Percentiles rank a stretch among this genome's conserved stretches.
Evolutionary conservation across 2,113 vertebrate species (phyloP).

Genomic region (Labrus mixtus): DNA sequence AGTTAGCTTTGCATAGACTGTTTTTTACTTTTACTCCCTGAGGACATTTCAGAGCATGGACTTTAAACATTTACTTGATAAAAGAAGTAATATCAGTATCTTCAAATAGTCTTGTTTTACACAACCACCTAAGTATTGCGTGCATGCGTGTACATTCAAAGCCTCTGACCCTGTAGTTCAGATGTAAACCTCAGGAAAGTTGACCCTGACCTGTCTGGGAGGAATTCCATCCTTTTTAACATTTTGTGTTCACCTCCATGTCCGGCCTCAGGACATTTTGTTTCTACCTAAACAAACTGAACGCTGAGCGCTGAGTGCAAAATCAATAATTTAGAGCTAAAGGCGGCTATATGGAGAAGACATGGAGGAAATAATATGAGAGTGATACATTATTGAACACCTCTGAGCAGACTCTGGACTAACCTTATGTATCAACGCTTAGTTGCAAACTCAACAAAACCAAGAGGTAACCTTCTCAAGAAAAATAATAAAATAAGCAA

Average conservation of each 20-base stretch:
- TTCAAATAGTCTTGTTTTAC: too few species aligned
- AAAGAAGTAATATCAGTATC: too few species aligned
- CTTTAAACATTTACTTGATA: too few species aligned
- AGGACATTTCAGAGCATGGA: too few species aligned
- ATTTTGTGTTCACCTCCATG: background rate
- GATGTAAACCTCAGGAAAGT: background rate
- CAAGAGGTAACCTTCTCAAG: background rate
- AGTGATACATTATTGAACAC: slow-evolving; percentile 45
- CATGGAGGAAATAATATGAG: slow-evolving; percentile 31
- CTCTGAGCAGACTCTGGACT: background rate
- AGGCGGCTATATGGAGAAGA: background rate
- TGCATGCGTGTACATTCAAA: too few species aligned
- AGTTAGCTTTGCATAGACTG: too few species aligned
- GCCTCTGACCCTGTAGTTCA: background rate
- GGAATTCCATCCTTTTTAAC: background rate
- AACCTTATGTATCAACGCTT: slow-evolving; percentile 15
- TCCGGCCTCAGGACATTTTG: background rate
- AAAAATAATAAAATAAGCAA: slow-evolving; percentile 20
- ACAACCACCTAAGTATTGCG: too few species aligned
- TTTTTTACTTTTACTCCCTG: too few species aligned
- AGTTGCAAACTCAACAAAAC: slow-evolving; percentile 18
- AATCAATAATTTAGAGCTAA: slow-evolving; percentile 49
- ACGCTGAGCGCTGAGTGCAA: background rate
- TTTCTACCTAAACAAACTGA: slow-evolving; percentile 22
- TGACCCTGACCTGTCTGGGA: background rate